Evolutionary conservation across 2,113 vertebrate genomes (phyloP), one percentile per base, ranked within the genome.

Genomic region (Coturnix japonica): DNA sequence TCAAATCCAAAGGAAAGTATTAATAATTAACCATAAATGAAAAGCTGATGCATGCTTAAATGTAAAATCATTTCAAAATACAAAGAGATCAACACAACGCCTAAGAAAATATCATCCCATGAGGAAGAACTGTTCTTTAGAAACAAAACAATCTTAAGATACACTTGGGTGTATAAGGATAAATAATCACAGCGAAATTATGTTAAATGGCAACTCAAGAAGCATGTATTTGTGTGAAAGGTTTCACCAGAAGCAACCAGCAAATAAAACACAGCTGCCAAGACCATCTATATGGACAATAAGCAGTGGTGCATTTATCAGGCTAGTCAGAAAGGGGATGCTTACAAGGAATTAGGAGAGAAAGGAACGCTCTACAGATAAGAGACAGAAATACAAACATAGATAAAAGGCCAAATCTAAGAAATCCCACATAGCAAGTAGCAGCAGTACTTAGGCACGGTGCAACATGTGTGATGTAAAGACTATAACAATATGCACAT

Each of bases 341-440:
- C 22, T 53, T 53, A 47, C 22, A 76, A 63, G 46, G 33, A 87
- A 90, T 0, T 0, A 80, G 60, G 35, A 92, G 16, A 87, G 49
- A 87, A 87, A 70, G 35, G 66, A 89, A 82, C 4, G 14, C 51
- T 43, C 28, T 47, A 59, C 3, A 35, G 13, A 87, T 74, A 87
- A 87, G 78, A 82, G 73, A 71, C 12, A 22, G 6, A 85, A 79
- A 85, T 26, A 39, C n/a, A 77, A 77, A 79, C 31, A 82, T 44
- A 93, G 49, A 82, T 76, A 88, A 95, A 88, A 73, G 41, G 9
- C 9, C 70, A 80, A 67, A 90, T 79, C 66, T 73, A 57, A 91
- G 59, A 81, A 95, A 87, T n/a, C 20, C 49, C 46, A 15, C 2
- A 0, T 25, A 64, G 82, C 47, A 90, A 88, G 41, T 1, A 41